A percentile compares a stretch with the other conserved stretches of the same genome.
phyloP scores from a whole-genome alignment of 2,113 vertebrate species.

The Microtus richardsoni region DNA sequence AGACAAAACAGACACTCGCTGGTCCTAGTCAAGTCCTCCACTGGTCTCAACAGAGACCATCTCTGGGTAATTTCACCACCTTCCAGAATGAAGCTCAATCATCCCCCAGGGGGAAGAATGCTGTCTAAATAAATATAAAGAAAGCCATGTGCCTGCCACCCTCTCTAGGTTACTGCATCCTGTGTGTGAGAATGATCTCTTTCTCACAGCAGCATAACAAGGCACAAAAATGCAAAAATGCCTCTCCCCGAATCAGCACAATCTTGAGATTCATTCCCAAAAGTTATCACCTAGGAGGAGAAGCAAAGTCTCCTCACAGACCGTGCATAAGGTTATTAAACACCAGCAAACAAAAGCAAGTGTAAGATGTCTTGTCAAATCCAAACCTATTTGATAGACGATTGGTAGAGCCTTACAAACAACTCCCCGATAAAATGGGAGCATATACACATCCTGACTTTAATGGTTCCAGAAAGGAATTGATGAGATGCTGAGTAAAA shows the following conservation, averaged over 20 bases:
- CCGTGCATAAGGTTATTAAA: not conserved
- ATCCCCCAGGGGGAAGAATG: not conserved
- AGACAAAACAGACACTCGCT: not conserved
- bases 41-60: too few relatives aligned
- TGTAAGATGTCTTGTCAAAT: not conserved
- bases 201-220: not conserved
- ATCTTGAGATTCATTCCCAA: not conserved
- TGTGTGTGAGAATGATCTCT: not conserved
- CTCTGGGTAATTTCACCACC: not conserved
- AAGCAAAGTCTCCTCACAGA: not conserved
- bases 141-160: not conserved
- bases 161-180: too few relatives aligned
- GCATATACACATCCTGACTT: not conserved
- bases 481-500: too few relatives aligned
- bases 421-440: not conserved
- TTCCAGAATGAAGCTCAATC: not conserved
- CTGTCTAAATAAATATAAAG: not conserved
- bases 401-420: not conserved
- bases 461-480: too few relatives aligned
- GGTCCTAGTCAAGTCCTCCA: not conserved
- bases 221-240: too few relatives aligned
- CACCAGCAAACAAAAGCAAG: not conserved
- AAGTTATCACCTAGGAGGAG: not conserved
- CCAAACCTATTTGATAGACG: not conserved
- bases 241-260: not conserved